Evolutionary conservation across 2,888 invertebrate genomes (phyloP).

Genomic region (Esperia sulphurella): DNA sequence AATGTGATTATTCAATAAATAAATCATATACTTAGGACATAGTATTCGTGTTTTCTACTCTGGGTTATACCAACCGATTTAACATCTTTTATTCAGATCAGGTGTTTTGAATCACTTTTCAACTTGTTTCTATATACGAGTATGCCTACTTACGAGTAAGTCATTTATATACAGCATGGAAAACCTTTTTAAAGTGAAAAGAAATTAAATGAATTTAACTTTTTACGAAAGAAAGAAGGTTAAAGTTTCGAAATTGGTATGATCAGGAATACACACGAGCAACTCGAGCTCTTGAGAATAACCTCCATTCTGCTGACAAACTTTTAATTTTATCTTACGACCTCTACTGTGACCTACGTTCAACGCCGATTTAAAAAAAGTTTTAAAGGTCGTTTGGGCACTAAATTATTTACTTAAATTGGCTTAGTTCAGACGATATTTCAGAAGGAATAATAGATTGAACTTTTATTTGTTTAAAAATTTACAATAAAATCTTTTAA

Average conservation of each 20-base stretch:
- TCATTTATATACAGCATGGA: too few relatives aligned
- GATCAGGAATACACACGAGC: constrained; percentile 9
- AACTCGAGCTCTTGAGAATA: not conserved
- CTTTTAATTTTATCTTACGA: constrained; percentile 2
- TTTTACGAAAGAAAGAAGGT: not conserved
- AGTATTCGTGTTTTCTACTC: too few relatives aligned
- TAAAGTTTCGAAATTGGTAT: constrained; percentile 5
- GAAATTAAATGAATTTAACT: not conserved
- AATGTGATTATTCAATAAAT: too few relatives aligned
- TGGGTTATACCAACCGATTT: too few relatives aligned
- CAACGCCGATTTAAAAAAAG: not conserved
- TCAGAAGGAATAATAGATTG: not conserved
- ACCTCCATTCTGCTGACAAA: constrained; percentile 2
- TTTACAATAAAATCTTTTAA: not conserved
- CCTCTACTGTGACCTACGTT: not conserved
- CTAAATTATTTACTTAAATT: not conserved
- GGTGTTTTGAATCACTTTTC: too few relatives aligned
- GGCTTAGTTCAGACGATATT: not conserved
- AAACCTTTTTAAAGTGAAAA: too few relatives aligned
- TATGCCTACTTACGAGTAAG: too few relatives aligned
- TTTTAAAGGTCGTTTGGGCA: not conserved
- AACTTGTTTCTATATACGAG: too few relatives aligned
- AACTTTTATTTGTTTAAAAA: not conserved
- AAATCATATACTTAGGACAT: too few relatives aligned
- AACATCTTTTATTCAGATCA: too few relatives aligned